A percentile compares a stretch with the other conserved stretches of the same genome.
Conservation (phyloP, 2,797 vertebrate genomes). For the Taenioides sp. region DNA sequence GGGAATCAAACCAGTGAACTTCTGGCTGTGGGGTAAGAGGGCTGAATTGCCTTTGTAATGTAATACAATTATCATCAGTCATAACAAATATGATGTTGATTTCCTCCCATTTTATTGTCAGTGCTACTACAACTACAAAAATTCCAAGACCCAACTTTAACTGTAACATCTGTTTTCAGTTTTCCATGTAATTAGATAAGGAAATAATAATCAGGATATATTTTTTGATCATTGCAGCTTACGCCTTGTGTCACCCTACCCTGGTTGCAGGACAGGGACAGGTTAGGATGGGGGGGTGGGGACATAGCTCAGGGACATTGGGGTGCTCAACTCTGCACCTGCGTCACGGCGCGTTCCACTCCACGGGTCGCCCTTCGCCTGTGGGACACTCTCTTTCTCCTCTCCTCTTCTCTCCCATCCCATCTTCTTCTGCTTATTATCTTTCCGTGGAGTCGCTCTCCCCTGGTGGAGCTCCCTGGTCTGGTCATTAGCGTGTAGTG, state of each 20-base stretch:
- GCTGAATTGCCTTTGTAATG: background rate
- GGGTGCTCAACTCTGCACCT: constrained; percentile 81
- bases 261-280: constrained; percentile 50
- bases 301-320: constrained; percentile 75
- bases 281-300: background rate
- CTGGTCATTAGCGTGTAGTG: constrained; percentile 66
- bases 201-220: background rate
- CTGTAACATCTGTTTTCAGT: too few relatives aligned
- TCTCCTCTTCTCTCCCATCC: constrained; percentile 8
- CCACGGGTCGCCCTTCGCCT: constrained; percentile 76
- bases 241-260: constrained; percentile 40
- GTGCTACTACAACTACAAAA: background rate
- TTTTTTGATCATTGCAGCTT: constrained; percentile 38
- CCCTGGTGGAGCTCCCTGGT: constrained; percentile 50
- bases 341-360: constrained; percentile 82
- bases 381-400: constrained; percentile 49
- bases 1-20: background rate
- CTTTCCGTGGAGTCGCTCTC: constrained; percentile 20
- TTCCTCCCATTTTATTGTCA: background rate
- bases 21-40: background rate
- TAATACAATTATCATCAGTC: background rate
- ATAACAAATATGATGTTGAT: background rate
- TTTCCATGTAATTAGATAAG: background rate
- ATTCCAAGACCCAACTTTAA: background rate
- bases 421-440: constrained; percentile 14